Evolutionary conservation across 2,888 invertebrate species (phyloP).

Genomic region (Plebejus anna): DNA sequence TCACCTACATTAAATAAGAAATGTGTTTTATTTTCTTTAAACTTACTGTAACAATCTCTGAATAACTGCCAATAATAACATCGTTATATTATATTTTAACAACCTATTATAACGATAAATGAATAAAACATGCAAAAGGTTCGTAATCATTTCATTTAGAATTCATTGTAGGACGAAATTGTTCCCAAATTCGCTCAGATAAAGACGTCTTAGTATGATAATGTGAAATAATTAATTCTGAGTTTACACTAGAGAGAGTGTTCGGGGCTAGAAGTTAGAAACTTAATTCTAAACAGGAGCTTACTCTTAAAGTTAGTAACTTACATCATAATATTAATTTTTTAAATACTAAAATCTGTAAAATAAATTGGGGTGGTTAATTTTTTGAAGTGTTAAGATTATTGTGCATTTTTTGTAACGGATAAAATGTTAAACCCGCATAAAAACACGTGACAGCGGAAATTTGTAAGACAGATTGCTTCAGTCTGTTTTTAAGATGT

Average conservation of each 20-base stretch:
- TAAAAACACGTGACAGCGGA: too few relatives aligned
- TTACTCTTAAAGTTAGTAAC: neutral
- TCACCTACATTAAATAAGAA: too few relatives aligned
- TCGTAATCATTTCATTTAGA: slow-evolving; percentile 23
- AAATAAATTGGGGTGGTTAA: too few relatives aligned
- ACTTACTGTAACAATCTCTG: too few relatives aligned
- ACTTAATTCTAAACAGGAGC: neutral
- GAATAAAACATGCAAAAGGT: neutral
- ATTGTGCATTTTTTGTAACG: too few relatives aligned
- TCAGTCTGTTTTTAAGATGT: too few relatives aligned
- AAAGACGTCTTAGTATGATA: slow-evolving; percentile 11
- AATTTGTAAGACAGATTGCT: too few relatives aligned
- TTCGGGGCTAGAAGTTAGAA: neutral
- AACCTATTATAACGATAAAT: neutral
- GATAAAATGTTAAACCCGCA: too few relatives aligned
- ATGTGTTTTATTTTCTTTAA: too few relatives aligned
- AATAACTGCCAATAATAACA: too few relatives aligned
- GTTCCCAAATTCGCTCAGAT: neutral
- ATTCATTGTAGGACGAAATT: slow-evolving; percentile 15
- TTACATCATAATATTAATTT: neutral
- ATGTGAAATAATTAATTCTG: slow-evolving; percentile 10
- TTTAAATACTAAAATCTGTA: neutral
- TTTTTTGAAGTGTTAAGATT: too few relatives aligned
- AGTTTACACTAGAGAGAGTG: neutral
- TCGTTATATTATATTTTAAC: neutral